Base-by-base conservation (phyloP, 23 tunicate species). In the Aplidium turbinatum region DNA sequence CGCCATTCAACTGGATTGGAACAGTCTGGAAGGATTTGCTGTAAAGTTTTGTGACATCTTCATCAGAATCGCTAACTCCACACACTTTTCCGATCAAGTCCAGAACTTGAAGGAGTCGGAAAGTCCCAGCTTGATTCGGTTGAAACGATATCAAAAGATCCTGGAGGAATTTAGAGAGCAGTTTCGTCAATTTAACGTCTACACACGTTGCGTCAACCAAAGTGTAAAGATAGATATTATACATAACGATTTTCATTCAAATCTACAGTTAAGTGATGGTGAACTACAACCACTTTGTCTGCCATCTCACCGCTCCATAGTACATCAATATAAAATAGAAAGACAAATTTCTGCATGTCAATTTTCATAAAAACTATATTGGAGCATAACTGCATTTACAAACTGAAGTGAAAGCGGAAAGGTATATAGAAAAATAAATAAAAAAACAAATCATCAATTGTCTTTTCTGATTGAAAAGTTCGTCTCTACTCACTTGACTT, bases 121-220 rank as follows among this genome's bases (percentile, higher is more conserved):
- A 91, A 0, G 57, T 73, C 3, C 97, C 97, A 0, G 97, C 86
- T 64, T 91, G 97, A 38, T 84, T 78, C 16, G 97, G 97, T 65
- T 84, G 97, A 36, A 91, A 91, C 2, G 87, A 78, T 1, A 91
- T 58, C 33, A 72, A 46, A 42, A 91, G 58, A 34, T 91, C 97
- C 97, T 89, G 78, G 20, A 80, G 13, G 28, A n/a, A n/a, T n/a
- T n/a, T n/a, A n/a, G 7, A 73, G 42, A 18, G 22, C 20, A 65
- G 30, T 29, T 22, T 29, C 16, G 0, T n/a, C 51, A 19, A 64
- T 16, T n/a, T n/a, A n/a, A n/a, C n/a, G n/a, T n/a, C n/a, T n/a
- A n/a, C n/a, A n/a, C n/a, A n/a, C n/a, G n/a, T n/a, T n/a, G n/a
- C n/a, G n/a, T n/a, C n/a, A n/a, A n/a, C n/a, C n/a, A n/a, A n/a